A percentile compares a stretch with the other conserved stretches of the same genome.
phyloP scores from a whole-genome alignment of 2,113 vertebrate genomes.

The Zapornia atra region DNA sequence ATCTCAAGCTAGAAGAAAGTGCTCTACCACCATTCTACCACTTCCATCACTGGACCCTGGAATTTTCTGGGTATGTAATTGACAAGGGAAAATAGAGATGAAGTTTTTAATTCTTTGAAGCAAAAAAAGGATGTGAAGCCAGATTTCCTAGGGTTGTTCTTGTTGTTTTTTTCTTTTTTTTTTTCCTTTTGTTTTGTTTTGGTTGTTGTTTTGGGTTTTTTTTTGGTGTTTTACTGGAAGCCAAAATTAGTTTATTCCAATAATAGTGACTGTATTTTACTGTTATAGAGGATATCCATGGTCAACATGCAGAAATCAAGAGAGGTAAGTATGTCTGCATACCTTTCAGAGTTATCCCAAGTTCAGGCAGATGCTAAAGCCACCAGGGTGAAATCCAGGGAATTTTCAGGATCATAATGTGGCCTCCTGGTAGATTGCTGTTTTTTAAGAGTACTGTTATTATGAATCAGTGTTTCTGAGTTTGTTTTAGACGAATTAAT shows the following conservation, averaged over 20 bases:
- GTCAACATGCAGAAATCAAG: not conserved
- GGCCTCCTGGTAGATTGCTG: not conserved
- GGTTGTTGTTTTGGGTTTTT: no score
- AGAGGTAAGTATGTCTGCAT: accelerated
- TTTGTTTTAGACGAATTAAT: not conserved
- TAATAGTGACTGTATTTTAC: not conserved
- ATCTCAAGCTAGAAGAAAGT: not conserved
- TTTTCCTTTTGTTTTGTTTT: no score
- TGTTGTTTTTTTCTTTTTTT: no score
- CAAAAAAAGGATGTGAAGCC: not conserved
- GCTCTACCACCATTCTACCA: accelerated
- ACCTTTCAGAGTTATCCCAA: not conserved
- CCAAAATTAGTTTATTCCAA: not conserved
- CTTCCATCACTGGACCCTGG: accelerated
- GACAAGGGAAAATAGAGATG: not conserved
- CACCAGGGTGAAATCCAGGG: accelerated
- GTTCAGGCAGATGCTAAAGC: not conserved
- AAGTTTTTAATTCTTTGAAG: not conserved
- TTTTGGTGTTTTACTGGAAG: not conserved
- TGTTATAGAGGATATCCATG: accelerated
- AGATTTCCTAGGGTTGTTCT: no score
- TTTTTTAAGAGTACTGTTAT: not conserved
- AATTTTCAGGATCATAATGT: not conserved
- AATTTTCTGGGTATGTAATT: not conserved
- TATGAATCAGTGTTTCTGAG: not conserved